A percentile compares a stretch with the other conserved stretches of the same genome.
phyloP scores from a whole-genome alignment of 30 jellyfish, hydroid and myxozoan genomes.

The Chrysaora quinquecirrha region DNA sequence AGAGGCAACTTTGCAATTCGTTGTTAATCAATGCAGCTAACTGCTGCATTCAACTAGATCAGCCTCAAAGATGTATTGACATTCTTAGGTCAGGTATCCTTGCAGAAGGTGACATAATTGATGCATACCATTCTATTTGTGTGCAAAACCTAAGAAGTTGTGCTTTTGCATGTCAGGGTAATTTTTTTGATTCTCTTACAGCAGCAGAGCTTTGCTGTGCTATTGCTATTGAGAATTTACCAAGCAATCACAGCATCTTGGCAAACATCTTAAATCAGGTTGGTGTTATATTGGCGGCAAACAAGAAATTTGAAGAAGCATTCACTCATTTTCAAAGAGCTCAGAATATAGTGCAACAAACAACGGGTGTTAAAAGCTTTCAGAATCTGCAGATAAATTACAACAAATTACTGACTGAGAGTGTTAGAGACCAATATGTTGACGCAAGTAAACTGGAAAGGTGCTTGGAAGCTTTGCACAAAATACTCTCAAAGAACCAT shows the following conservation, averaged over 20 bases:
- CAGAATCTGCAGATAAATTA: not conserved
- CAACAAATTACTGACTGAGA: not conserved
- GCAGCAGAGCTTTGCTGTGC: not conserved
- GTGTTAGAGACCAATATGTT: not conserved
- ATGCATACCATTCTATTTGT: not conserved
- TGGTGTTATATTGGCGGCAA: not conserved
- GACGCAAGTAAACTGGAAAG: not conserved
- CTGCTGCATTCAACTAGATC: not conserved
- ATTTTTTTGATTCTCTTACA: not conserved
- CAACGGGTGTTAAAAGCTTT: not conserved
- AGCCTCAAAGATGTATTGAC: not conserved
- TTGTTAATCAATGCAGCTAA: not conserved
- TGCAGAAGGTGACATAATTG: not conserved
- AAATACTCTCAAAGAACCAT: not conserved
- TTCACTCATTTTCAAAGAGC: not conserved
- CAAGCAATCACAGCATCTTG: not conserved
- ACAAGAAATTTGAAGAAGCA: not conserved
- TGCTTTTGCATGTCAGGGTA: no score
- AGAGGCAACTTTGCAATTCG: not conserved
- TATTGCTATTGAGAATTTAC: not conserved
- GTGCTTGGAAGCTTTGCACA: not conserved
- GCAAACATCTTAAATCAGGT: not conserved
- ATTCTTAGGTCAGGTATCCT: not conserved
- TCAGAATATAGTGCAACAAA: not conserved
- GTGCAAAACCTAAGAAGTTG: not conserved